Percentiles rank a stretch among this genome's conserved stretches.
Evolutionary conservation across 2,113 vertebrate genomes (phyloP).

Genomic region (Sakesphorus luctuosus): DNA sequence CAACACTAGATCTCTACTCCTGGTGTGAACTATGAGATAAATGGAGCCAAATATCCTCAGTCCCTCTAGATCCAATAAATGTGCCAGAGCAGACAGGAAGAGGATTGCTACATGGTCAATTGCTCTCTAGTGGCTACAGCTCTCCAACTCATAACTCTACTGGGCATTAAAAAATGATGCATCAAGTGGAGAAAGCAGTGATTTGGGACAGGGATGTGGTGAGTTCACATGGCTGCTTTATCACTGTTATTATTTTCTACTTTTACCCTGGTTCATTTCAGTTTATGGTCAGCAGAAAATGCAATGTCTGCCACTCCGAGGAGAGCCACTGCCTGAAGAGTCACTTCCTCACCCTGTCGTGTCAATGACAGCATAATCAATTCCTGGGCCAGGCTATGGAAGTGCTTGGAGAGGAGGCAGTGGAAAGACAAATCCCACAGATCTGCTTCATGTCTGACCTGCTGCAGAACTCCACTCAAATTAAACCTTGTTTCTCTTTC

Average conservation of each 20-base stretch:
- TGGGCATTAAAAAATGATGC: background rate
- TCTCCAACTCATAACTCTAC: background rate
- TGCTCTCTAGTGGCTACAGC: background rate
- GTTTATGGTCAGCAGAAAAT: background rate
- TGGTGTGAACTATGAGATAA: background rate
- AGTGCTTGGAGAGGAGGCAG: background rate
- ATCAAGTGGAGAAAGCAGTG: background rate
- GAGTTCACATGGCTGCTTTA: background rate
- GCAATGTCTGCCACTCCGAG: background rate
- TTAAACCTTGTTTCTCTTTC: background rate
- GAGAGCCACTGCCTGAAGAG: background rate
- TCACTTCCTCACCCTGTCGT: background rate
- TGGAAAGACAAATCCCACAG: background rate
- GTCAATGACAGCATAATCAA: background rate
- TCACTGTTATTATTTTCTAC: background rate
- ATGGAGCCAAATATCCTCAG: background rate
- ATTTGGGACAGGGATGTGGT: background rate
- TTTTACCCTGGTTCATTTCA: background rate
- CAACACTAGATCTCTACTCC: background rate
- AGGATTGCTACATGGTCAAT: background rate
- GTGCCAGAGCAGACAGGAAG: background rate
- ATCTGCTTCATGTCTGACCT: background rate
- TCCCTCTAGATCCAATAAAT: fast-evolving
- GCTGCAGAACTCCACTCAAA: background rate
- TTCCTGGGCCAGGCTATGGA: background rate